Percentiles rank a stretch among this genome's conserved stretches.
phyloP scores from a whole-genome alignment of 1,140 invertebrate species.

The Chironomus striatipennis region DNA sequence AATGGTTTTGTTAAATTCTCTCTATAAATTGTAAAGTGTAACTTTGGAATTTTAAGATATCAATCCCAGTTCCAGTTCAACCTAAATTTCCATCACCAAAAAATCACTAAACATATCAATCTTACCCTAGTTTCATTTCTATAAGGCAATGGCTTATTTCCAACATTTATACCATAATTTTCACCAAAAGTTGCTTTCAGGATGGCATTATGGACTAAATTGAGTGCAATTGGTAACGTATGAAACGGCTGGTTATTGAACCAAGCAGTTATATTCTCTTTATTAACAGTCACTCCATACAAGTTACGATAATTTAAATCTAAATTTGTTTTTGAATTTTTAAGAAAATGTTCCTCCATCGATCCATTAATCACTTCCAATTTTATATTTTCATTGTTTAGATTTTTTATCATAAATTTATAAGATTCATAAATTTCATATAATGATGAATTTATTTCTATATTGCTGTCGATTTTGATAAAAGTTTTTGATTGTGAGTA shows the following conservation, averaged over 20 bases:
- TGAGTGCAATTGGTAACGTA: constrained; percentile 54
- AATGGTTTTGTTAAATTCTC: too few species aligned
- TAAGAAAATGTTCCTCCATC: too few species aligned
- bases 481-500: constrained; percentile 30
- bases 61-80: too few species aligned
- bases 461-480: neutral
- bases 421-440: neutral
- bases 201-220: constrained; percentile 53
- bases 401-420: too few species aligned
- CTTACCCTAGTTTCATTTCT: constrained; percentile 30
- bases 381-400: neutral
- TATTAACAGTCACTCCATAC: constrained; percentile 41
- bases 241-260: constrained; percentile 61
- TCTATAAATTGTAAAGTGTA: too few species aligned
- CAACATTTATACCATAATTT: constrained; percentile 46
- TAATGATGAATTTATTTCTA: neutral
- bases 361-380: neutral
- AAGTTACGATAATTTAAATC: constrained; percentile 39
- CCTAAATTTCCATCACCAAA: too few species aligned
- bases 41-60: too few species aligned
- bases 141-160: constrained; percentile 60
- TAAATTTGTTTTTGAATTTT: constrained; percentile 34
- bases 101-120: too few species aligned
- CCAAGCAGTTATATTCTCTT: constrained; percentile 44
- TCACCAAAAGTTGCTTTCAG: constrained; percentile 39